A percentile compares a stretch with the other conserved stretches of the same genome.
Evolutionary conservation across 2,797 vertebrate species (phyloP).

Genomic region (Hypotaenidia philippensis): DNA sequence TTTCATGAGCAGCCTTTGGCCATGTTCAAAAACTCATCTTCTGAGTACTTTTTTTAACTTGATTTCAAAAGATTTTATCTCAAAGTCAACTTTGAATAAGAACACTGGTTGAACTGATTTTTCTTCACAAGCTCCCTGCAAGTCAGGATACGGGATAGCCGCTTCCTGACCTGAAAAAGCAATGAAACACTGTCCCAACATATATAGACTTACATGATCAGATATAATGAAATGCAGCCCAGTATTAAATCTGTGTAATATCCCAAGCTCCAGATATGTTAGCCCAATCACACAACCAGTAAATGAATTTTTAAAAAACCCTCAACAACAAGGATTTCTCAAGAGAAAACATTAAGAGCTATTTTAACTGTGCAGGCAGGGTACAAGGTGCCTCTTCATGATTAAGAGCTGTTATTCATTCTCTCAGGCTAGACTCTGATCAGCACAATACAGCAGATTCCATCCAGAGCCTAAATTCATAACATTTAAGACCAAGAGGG

Average conservation of each 20-base stretch:
- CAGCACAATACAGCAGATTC: background rate
- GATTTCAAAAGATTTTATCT: no score
- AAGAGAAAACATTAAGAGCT: background rate
- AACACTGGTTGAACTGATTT: background rate
- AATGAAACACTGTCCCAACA: background rate
- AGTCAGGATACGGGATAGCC: background rate
- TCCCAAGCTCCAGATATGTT: slow-evolving; percentile 20
- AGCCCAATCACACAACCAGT: background rate
- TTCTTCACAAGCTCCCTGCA: background rate
- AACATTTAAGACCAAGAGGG: background rate
- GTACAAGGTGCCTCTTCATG: background rate
- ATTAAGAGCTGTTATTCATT: background rate
- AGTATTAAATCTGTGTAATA: background rate
- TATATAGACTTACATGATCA: background rate
- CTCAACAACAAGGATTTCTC: background rate
- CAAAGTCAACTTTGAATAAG: background rate
- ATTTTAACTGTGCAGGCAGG: background rate
- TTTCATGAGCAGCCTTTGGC: background rate
- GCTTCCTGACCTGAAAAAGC: background rate
- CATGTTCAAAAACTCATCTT: background rate
- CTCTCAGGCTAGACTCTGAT: background rate
- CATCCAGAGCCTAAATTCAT: background rate
- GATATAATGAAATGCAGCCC: background rate
- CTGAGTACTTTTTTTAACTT: background rate
- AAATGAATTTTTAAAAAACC: background rate